Conservation (phyloP, 2,888 invertebrate genomes). For the Axea sp. region DNA sequence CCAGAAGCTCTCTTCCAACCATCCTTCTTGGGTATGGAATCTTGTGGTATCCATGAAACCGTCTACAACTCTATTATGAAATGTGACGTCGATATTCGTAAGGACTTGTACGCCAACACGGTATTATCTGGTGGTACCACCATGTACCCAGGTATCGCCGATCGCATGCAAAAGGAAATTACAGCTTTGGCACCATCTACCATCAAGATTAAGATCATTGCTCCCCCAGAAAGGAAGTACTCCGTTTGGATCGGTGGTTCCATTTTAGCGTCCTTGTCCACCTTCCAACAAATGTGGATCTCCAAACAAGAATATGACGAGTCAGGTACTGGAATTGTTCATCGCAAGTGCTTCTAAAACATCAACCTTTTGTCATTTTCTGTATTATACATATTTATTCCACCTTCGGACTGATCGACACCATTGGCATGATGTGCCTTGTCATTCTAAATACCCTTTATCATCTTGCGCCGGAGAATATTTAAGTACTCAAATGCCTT, state of each 20-base stretch:
- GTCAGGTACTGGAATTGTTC: constrained; percentile 80
- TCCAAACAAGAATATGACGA: constrained; percentile 80
- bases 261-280: constrained; percentile 86
- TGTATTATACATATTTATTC: constrained; percentile 42
- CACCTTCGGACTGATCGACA: constrained; percentile 32
- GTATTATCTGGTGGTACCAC: constrained; percentile 96
- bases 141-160: constrained; percentile 90
- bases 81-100: constrained; percentile 44
- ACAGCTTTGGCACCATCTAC: constrained; percentile 89
- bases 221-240: constrained; percentile 87
- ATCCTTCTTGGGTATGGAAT: constrained; percentile 77
- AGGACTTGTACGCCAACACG: constrained; percentile 83
- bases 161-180: constrained; percentile 90
- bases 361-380: constrained; percentile 1
- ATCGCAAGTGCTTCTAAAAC: constrained; percentile 87
- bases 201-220: constrained; percentile 95
- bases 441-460: constrained; percentile 17
- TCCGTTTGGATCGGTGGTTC: constrained; percentile 99
- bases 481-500: constrained; percentile 74
- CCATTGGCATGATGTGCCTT: constrained; percentile 9
- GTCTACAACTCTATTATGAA: constrained; percentile 43
- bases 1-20: constrained; percentile 95
- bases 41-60: constrained; percentile 46
- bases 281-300: constrained; percentile 88
- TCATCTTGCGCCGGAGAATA: constrained; percentile 28